phyloP scores from a whole-genome alignment of 1,140 invertebrate genomes.

The Lethrus apterus region DNA sequence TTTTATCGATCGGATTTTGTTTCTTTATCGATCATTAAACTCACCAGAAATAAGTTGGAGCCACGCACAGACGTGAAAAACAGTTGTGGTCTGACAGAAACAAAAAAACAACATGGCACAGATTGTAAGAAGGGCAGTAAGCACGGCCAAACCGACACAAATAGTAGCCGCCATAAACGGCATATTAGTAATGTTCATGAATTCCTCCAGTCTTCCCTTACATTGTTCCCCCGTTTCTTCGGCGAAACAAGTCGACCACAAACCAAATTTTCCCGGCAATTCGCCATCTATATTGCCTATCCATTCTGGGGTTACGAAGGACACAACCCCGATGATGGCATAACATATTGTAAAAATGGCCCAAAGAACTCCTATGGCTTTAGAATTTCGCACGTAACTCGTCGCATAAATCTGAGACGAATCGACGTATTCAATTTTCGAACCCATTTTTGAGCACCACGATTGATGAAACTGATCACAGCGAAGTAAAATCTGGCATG shows the following conservation, averaged over 20 bases:
- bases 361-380: constrained; percentile 95
- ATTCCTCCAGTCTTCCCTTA: constrained; percentile 72
- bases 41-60: constrained; percentile 88
- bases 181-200: constrained; percentile 71
- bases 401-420: constrained; percentile 82
- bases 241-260: constrained; percentile 81
- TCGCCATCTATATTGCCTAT: constrained; percentile 68
- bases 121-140: constrained; percentile 77
- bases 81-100: constrained; percentile 87
- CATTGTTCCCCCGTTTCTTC: constrained; percentile 65
- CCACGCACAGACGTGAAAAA: constrained; percentile 90
- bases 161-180: constrained; percentile 77
- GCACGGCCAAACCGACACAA: constrained; percentile 78
- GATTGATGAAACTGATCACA: background rate
- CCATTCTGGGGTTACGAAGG: constrained; percentile 95
- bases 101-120: constrained; percentile 87
- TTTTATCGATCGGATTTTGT: too few species aligned
- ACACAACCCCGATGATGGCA: constrained; percentile 89
- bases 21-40: too few species aligned
- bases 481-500: constrained; percentile 1
- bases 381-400: constrained; percentile 91
- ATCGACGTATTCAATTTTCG: constrained; percentile 85
- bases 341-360: constrained; percentile 95
- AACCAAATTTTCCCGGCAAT: constrained; percentile 81
- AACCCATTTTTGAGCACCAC: constrained; percentile 57